Evolutionary conservation across 2,797 vertebrate genomes (phyloP).

Genomic region (Urophycis tenuis): DNA sequence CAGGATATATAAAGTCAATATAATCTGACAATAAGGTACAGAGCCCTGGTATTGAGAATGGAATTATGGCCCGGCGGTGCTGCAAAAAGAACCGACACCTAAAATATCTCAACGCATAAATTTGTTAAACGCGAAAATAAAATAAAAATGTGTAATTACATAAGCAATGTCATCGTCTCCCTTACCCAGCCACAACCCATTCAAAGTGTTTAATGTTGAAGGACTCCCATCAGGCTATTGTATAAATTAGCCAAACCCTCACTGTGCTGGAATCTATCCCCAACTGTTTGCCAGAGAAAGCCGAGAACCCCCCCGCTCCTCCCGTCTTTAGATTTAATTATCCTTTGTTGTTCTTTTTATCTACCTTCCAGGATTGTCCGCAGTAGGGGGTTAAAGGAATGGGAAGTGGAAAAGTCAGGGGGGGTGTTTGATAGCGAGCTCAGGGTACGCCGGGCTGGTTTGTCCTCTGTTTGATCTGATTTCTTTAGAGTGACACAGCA

Average conservation of each 20-base stretch:
- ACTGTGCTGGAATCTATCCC: constrained; percentile 71
- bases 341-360: constrained; percentile 73
- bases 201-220: constrained; percentile 59
- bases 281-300: constrained; percentile 71
- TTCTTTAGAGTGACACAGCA: constrained; percentile 68
- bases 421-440: constrained; percentile 55
- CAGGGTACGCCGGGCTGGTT: constrained; percentile 61
- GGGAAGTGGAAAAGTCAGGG: constrained; percentile 69
- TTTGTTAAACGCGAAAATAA: constrained; percentile 25
- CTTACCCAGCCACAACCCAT: constrained; percentile 56
- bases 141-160: constrained; percentile 47
- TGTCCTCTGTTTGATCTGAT: constrained; percentile 67
- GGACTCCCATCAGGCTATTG: constrained; percentile 65
- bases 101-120: background rate
- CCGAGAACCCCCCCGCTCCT: constrained; percentile 52
- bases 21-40: background rate
- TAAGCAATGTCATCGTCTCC: constrained; percentile 40
- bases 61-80: no score
- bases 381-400: constrained; percentile 72
- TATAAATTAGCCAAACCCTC: constrained; percentile 68
- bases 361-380: constrained; percentile 75
- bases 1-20: background rate
- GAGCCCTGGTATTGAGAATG: background rate
- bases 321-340: constrained; percentile 74
- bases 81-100: background rate